Base-by-base conservation (phyloP, 2,888 invertebrate species). In the Drosophila pullipes region DNA sequence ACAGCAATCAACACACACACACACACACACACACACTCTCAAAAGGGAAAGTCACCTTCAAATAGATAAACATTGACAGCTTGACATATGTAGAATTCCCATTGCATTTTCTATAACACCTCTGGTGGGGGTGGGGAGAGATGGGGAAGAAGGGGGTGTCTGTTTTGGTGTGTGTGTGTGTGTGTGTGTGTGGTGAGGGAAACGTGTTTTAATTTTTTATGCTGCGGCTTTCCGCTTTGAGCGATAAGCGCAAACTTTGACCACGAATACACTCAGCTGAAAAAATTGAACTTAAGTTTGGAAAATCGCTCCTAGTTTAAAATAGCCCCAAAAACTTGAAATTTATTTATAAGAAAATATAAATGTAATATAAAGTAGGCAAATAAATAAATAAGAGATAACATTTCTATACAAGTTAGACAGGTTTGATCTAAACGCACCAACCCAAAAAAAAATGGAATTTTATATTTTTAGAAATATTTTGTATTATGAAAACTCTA, bases 51-150 rank as follows among this genome's bases (percentile, higher is more conserved):
- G 81, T 75, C 81, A 77, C 73, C 89, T 78, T 76, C 77, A 69
- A 78, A 82, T 78, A 91, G 91, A 88, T 88, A 88, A 88, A 78
- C 81, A 88, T 89, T 91, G 87, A 91, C 91, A 91, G 90, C 82
- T 82, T 78, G 91, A 88, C 87, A 88, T 84, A 87, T 87, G 87
- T 89, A 80, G 80, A 84, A 81, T 64, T 65, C 54, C 62, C 70
- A 63, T 70, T 35, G 39, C 69, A 61, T 80, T 31, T 33, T 54
- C 47, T 25, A 16, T 2, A 47, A 25, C 47, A 47, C 47, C 22
- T 47, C 9, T 9, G 7, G 33, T 28, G 50, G 11, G 37, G 37
- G 49, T 7, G 16, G 2, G 22, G 31, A 13, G 4, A 30, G 7
- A 31, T 18, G n/a, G 33, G 18, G 30, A 0, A 47, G 47, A 47